Base-by-base conservation (phyloP, 2,797 vertebrate species). In the Oryzias dopingdopingensis region DNA sequence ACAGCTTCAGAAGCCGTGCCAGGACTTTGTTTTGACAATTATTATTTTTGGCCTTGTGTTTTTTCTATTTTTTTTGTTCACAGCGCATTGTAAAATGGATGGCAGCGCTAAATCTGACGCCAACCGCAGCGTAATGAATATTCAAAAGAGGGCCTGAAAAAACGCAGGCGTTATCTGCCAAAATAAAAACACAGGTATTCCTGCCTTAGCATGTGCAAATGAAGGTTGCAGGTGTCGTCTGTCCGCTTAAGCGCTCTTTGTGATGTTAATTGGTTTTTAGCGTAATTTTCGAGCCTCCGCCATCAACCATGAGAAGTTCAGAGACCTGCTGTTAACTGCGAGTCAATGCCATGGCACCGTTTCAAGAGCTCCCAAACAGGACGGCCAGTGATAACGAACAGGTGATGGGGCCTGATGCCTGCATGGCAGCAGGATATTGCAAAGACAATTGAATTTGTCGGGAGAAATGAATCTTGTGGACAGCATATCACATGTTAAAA, bases 191-290 rank as follows among this genome's bases (percentile, higher is more conserved):
- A 91, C 87, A 88, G 86, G 87, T 88, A 87, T 85, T 85, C 83
- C 69, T 26, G 73, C 60, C 79, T 90, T 82, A 76, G 82, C 74
- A 17, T 88, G 86, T 91, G 92, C 89, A 92, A 92, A 92, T 92
- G 88, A 90, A 91, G 91, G 91, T 91, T 89, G 90, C 81, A 60
- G 88, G 86, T 92, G 90, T 91, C 87, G 81, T 60, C 84, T 68
- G 23, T 85, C 85, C 79, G 65, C 85, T 88, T 86, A 89, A 85
- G 74, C 29, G 49, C 74, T 84, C 91, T 92, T 93, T 92, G 91
- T 92, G 90, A 92, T 93, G 92, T 89, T 93, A 93, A 93, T 93
- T 90, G 91, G 86, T 88, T 87, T 89, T 90, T 92, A 85, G 89
- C 84, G 87, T 90, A 80, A 88, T 91, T 91, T 82, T 68, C 80